Base-by-base conservation (phyloP, 2,888 invertebrate genomes). In the Nymphalis c-album region DNA sequence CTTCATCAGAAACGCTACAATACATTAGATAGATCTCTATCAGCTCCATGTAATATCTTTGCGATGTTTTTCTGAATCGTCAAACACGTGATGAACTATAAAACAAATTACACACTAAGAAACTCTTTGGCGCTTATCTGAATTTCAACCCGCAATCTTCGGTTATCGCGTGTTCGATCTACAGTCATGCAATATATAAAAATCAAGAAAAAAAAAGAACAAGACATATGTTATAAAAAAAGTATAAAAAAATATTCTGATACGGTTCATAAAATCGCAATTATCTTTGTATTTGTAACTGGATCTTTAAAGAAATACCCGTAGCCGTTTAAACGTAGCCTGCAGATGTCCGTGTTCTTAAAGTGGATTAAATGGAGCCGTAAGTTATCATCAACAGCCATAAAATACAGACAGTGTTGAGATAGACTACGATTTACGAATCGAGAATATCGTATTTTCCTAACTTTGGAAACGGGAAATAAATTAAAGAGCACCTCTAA, bases 341-440 rank as follows among this genome's bases (percentile, higher is more conserved):
- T 71, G 70, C 72, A 73, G 72, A 74, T 72, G 73, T 71, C 71
- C 70, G 68, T 73, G 71, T 71, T 74, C 75, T 75, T 75, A 75
- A 73, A 75, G 74, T 73, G 74, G 75, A 75, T 74, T 76, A 76
- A 77, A 77, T 76, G 76, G 76, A 72, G 73, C 74, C 73, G 76
- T 77, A 76, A 76, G 75, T 76, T 77, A 77, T 76, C 75, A 76
- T 76, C 76, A 75, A 75, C 76, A 74, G 73, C 76, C 72, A 75
- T 74, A 78, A 76, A 77, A 76, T 75, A 77, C 77, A 77, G 74
- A 71, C 75, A 71, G 76, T 72, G 76, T 75, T 74, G 76, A 76
- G 76, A 73, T 70, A 74, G 73, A 76, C 75, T 71, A 72, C 74
- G 74, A 76, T 77, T 76, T 75, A 77, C 73, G 76, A 73, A 76